Conservation (phyloP, 2,113 vertebrate species). For the Nerophis ophidion region DNA sequence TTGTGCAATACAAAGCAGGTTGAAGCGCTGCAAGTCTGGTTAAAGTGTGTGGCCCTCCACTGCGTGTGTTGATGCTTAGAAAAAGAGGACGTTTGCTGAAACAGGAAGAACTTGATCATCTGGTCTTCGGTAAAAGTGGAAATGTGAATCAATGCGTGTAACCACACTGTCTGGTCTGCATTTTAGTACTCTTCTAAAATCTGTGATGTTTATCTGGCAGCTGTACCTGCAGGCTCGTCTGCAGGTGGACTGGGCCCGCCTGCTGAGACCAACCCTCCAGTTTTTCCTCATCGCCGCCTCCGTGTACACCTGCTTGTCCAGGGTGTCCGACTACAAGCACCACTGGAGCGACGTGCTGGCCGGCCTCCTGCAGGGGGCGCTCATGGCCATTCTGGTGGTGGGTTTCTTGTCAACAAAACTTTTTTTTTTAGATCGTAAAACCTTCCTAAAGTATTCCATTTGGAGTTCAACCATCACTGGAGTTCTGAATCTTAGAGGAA, state of each 20-base stretch:
- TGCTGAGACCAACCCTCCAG: constrained; percentile 87
- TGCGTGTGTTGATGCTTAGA: neutral
- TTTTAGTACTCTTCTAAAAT: neutral
- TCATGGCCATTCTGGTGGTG: constrained; percentile 85
- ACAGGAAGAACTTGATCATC: neutral
- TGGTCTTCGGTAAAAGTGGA: neutral
- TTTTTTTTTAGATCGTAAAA: neutral
- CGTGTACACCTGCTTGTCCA: constrained; percentile 88
- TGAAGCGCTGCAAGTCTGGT: no score
- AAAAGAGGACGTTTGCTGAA: constrained; percentile 4
- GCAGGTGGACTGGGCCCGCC: constrained; percentile 85
- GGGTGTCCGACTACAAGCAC: constrained; percentile 96
- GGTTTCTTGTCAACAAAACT: constrained; percentile 49
- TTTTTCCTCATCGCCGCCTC: constrained; percentile 86
- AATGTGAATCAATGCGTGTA: constrained; percentile 5
- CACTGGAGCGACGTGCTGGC: constrained; percentile 95
- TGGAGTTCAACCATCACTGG: no score
- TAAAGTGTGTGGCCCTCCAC: no score
- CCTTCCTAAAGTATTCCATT: no score
- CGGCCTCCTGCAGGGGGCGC: constrained; percentile 87
- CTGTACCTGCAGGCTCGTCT: constrained; percentile 93
- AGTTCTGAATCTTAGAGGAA: no score
- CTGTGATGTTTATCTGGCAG: constrained; percentile 51
- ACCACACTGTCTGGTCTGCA: neutral
- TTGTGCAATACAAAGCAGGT: no score